Conservation (phyloP, 2,888 invertebrate species). For the Mythimna ferrago region DNA sequence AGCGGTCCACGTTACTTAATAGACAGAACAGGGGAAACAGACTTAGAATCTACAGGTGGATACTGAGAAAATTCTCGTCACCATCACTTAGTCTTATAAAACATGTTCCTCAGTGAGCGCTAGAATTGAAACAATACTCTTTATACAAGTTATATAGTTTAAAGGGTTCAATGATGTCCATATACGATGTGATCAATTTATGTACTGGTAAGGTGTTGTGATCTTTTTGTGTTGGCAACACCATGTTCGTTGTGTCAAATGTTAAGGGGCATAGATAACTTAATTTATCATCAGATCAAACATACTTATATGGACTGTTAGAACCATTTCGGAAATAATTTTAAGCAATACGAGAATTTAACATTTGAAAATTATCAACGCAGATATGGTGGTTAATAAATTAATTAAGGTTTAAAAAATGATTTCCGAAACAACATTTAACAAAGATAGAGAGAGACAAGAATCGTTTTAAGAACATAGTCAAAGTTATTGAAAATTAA, state of each 20-base stretch:
- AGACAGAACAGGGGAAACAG: conserved; percentile 77
- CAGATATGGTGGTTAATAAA: not conserved
- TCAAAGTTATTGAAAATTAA: conserved; percentile 31
- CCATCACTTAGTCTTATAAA: conserved; percentile 83
- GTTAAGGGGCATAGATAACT: conserved; percentile 11
- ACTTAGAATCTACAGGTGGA: conserved; percentile 82
- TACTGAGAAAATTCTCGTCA: conserved; percentile 83
- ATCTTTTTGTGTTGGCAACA: conserved; percentile 19
- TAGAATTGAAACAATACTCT: conserved; percentile 85
- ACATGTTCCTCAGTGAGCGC: conserved; percentile 87
- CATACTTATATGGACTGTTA: conserved; percentile 50
- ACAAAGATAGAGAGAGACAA: conserved; percentile 36
- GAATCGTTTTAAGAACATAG: conserved; percentile 36
- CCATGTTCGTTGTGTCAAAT: conserved; percentile 17
- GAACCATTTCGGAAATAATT: conserved; percentile 51
- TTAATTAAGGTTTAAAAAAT: conserved; percentile 27
- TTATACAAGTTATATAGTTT: conserved; percentile 66
- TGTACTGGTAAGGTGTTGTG: conserved; percentile 12
- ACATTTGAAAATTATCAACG: not conserved
- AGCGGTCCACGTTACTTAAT: conserved; percentile 74
- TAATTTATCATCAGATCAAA: conserved; percentile 9
- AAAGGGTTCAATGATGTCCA: conserved; percentile 53
- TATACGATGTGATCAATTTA: conserved; percentile 32
- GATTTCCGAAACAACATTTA: conserved; percentile 52
- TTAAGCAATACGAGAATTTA: not conserved